Evolutionary conservation across 2,888 invertebrate species (phyloP).

Genomic region (Phyto melanocephala): DNA sequence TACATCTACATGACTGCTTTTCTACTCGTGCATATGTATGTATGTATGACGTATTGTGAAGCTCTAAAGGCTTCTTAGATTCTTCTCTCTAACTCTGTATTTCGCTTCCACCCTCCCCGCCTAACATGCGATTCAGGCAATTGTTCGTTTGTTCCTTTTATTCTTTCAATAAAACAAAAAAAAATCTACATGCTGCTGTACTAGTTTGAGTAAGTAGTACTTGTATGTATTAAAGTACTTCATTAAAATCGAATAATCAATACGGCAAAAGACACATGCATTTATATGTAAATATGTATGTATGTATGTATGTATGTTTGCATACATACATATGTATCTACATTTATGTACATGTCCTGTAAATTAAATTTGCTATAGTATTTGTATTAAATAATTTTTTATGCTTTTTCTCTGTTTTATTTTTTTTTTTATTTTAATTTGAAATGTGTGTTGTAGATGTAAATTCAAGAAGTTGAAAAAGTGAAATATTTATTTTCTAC

Average conservation of each 20-base stretch:
- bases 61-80: slow-evolving; percentile 45
- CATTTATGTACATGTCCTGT: slow-evolving; percentile 41
- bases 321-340: no score
- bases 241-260: slow-evolving; percentile 52
- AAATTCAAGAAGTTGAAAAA: slow-evolving; percentile 15
- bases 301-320: background rate
- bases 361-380: slow-evolving; percentile 44
- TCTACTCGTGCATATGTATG: background rate
- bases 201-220: slow-evolving; percentile 51
- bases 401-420: background rate
- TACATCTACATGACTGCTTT: background rate
- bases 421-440: slow-evolving; percentile 48
- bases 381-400: slow-evolving; percentile 37
- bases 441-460: slow-evolving; percentile 29
- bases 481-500: background rate
- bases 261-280: slow-evolving; percentile 5
- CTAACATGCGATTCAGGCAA: no score
- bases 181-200: slow-evolving; percentile 1
- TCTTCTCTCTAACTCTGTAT: background rate
- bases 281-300: background rate
- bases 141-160: background rate
- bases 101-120: background rate
- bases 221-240: slow-evolving; percentile 30
- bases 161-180: background rate
- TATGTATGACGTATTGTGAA: slow-evolving; percentile 22